Evolutionary conservation across 2,888 invertebrate species (phyloP), one percentile per base, ranked within the genome.

Genomic region (Galeruca laticollis): DNA sequence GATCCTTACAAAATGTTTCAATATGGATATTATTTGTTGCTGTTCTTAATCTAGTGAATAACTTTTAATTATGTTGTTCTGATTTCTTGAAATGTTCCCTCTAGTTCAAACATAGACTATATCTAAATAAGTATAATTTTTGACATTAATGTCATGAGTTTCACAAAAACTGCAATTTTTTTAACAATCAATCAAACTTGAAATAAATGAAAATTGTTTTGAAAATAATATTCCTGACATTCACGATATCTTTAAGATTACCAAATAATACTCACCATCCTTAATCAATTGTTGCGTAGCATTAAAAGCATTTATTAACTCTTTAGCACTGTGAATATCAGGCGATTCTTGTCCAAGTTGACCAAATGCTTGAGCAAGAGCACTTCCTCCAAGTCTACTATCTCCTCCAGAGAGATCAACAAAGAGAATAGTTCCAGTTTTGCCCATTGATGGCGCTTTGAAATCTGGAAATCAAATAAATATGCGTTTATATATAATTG

Each of bases 361-460:
- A 62, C 90, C 89, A 84, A 91, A 96, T 21, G 75, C 94, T 83
- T 99, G 99, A 0, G 97, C 97, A 52, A 99, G 86, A 0, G 98
- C 95, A 0, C 97, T 94, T 1, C 98, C 99, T 9, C 98, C 98
- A 11, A 98, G 87, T 66, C 98, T 90, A 78, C 89, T 91, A 78
- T 91, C 89, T 3, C 91, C 92, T 63, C 88, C 86, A 37, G 93
- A 92, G 62, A 95, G 89, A 77, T 95, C 93, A 0, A 98, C 90
- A 84, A 93, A 92, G 0, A 98, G 82, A 2, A 98, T 83, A 0
- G 88, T 87, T 0, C 95, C 93, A 2, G 87, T 86, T 79, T 88
- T 87, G 20, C 89, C 87, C 60, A 84, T 78, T 0, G 88, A 86
- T 0, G 93, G 92, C 60, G 89, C 89, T 85, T 94, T 94, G 2